Evolutionary conservation across 2,113 vertebrate species (phyloP).

Genomic region (Ochotona curzoniae): DNA sequence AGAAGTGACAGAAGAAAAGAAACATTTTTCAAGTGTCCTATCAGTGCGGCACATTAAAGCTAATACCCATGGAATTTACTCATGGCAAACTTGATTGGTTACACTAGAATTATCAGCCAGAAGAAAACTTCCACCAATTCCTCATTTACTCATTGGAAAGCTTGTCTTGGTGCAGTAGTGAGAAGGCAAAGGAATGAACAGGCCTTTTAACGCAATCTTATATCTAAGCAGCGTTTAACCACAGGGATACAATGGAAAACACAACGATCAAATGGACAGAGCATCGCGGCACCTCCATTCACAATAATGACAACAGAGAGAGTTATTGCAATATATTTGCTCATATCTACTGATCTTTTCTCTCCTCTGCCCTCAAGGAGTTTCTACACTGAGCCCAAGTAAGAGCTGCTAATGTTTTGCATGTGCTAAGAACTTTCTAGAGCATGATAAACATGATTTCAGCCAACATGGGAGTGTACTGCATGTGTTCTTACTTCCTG

Average conservation of each 20-base stretch:
- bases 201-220: not conserved
- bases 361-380: constrained; percentile 33
- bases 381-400: constrained; percentile 54
- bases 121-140: not conserved
- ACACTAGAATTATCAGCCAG: not conserved
- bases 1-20: not conserved
- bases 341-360: not conserved
- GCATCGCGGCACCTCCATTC: not conserved
- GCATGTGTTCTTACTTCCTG: not conserved
- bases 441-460: not conserved
- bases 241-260: no score
- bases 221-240: not conserved
- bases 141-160: not conserved
- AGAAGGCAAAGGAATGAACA: not conserved
- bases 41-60: not conserved
- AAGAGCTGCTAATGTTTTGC: constrained; percentile 28
- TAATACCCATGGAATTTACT: not conserved
- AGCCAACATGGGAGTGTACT: not conserved
- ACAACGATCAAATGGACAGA: not conserved
- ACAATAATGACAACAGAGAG: not conserved
- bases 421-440: not conserved
- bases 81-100: constrained; percentile 33
- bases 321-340: not conserved
- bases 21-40: not conserved
- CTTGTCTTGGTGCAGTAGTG: not conserved